phyloP scores from a whole-genome alignment of 2,113 vertebrate species.

The Zootoca vivipara region DNA sequence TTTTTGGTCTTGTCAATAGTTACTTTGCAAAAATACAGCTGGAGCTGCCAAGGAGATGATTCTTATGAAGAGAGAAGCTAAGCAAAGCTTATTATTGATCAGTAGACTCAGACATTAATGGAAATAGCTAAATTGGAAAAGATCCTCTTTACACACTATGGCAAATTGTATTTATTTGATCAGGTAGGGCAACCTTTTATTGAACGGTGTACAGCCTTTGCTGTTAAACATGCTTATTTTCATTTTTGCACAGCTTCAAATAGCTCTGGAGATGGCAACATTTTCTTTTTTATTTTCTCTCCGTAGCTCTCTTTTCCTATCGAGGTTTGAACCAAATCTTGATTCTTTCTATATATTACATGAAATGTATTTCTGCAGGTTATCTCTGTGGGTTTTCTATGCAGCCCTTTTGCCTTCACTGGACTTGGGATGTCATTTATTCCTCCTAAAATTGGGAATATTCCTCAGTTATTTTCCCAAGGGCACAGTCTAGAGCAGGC shows the following conservation, averaged over 20 bases:
- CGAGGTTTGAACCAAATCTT: neutral
- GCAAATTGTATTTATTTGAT: slow-evolving; percentile 73
- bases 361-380: neutral
- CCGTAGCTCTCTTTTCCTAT: neutral
- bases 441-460: neutral
- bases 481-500: neutral
- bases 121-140: slow-evolving; percentile 74
- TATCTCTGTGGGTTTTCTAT: neutral
- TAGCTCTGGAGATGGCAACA: slow-evolving; percentile 12
- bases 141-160: slow-evolving; percentile 67
- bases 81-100: slow-evolving; percentile 70
- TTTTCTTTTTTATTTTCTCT: neutral
- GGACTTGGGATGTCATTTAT: neutral
- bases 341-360: neutral
- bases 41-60: slow-evolving; percentile 49
- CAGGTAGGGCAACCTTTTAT: slow-evolving; percentile 71
- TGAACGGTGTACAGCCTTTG: slow-evolving; percentile 55
- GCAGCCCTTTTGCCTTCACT: neutral
- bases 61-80: slow-evolving; percentile 65
- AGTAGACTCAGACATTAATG: slow-evolving; percentile 71
- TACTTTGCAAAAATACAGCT: slow-evolving; percentile 41
- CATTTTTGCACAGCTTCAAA: slow-evolving; percentile 25
- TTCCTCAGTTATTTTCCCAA: neutral
- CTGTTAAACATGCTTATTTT: slow-evolving; percentile 60
- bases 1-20: slow-evolving; percentile 36